phyloP scores from a whole-genome alignment of 2,797 vertebrate species.

The Diplodus puntazzo region DNA sequence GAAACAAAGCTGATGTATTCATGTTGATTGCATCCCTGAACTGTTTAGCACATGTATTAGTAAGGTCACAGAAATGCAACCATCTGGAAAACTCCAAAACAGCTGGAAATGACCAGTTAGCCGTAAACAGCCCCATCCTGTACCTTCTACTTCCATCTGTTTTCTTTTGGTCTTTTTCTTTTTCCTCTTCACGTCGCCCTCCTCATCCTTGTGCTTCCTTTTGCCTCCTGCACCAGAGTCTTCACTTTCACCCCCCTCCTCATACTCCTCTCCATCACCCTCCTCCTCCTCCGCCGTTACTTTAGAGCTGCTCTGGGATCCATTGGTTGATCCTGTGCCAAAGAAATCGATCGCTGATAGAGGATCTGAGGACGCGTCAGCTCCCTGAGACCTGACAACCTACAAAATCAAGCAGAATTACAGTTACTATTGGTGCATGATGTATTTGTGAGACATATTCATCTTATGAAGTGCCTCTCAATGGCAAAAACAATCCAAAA shows the following conservation, averaged over 20 bases:
- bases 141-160: conserved; percentile 63
- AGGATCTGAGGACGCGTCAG: conserved; percentile 50
- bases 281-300: conserved; percentile 8
- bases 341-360: conserved; percentile 89
- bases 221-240: conserved; percentile 52
- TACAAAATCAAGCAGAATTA: conserved; percentile 46
- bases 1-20: neutral
- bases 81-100: neutral
- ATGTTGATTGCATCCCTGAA: neutral
- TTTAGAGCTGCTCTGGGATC: conserved; percentile 43
- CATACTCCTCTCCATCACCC: conserved; percentile 11
- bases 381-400: conserved; percentile 79
- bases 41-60: neutral
- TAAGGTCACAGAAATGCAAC: neutral
- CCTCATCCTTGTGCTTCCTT: conserved; percentile 61
- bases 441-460: neutral
- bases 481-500: neutral
- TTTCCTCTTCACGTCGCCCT: conserved; percentile 31
- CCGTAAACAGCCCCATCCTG: neutral
- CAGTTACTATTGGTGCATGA: neutral
- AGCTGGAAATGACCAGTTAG: neutral
- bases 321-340: conserved; percentile 69
- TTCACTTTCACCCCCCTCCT: conserved; percentile 38
- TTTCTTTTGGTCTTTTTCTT: conserved; percentile 69
- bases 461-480: fast-evolving